Conservation (phyloP, 2,113 vertebrate species). For the Fukomys damarensis region DNA sequence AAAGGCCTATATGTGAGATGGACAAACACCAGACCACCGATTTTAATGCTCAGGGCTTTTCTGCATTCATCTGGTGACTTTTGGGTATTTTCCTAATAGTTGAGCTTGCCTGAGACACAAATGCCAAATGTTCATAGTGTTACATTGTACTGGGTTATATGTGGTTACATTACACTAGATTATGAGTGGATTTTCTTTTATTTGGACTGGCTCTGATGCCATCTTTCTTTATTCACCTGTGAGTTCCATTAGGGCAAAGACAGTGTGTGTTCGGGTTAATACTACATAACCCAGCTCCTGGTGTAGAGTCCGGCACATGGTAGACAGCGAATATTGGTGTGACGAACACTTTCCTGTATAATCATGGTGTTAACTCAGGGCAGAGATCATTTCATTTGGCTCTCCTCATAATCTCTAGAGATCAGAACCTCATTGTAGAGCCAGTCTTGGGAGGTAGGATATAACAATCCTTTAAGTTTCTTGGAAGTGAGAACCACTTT, state of each 20-base stretch:
- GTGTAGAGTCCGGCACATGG: not conserved
- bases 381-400: conserved; percentile 12
- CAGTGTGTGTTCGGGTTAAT: not conserved
- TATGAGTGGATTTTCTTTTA: conserved; percentile 26
- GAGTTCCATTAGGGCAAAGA: not conserved
- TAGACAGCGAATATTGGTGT: not conserved
- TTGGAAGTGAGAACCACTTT: conserved; percentile 11
- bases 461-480: not conserved
- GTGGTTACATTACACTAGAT: not conserved
- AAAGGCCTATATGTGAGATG: not conserved
- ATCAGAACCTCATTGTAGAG: conserved; percentile 17
- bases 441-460: not conserved
- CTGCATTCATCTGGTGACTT: not conserved
- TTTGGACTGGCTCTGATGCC: not conserved
- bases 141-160: not conserved
- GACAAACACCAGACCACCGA: not conserved
- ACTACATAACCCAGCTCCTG: not conserved
- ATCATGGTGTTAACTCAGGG: not conserved
- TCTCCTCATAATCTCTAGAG: not conserved
- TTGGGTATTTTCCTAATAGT: not conserved
- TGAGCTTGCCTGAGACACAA: not conserved
- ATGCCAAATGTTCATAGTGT: not conserved
- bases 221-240: conserved; percentile 7
- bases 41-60: not conserved
- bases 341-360: not conserved